Percentiles rank a stretch among this genome's conserved stretches.
Evolutionary conservation across 23 tunicate genomes (phyloP).

Genomic region (Pegea sp.): DNA sequence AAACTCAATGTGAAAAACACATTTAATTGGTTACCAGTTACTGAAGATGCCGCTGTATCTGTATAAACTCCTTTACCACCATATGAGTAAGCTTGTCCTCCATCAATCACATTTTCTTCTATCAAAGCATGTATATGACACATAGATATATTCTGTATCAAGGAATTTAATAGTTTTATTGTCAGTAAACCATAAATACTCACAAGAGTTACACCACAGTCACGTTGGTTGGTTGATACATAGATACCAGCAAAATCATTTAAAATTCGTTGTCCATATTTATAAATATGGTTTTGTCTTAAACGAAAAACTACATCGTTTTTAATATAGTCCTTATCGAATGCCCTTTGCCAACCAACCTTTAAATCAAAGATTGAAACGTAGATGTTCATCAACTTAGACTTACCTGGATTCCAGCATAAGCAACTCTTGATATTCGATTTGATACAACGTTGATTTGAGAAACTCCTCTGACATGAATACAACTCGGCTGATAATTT

Average conservation of each 20-base stretch:
- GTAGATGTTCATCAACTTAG: neutral
- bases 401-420: constrained; percentile 11
- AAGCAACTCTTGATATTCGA: neutral
- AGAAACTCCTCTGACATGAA: constrained; percentile 5
- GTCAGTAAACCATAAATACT: neutral
- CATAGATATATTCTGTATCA: constrained; percentile 3
- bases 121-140: constrained; percentile 23
- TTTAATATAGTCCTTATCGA: neutral
- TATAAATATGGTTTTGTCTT: constrained; percentile 6
- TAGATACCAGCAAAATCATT: constrained; percentile 32
- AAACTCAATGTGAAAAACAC: too few species aligned
- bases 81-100: constrained; percentile 5
- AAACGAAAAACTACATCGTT: constrained; percentile 4
- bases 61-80: constrained; percentile 13
- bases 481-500: constrained; percentile 3
- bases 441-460: neutral
- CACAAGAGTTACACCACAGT: constrained; percentile 12
- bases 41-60: constrained; percentile 17
- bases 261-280: constrained; percentile 8
- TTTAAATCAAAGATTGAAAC: constrained; percentile 1
- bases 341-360: constrained; percentile 29
- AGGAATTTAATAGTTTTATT: neutral
- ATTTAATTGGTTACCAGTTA: constrained; percentile 5
- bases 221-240: constrained; percentile 10
- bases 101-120: constrained; percentile 10